These are phyloP conservation scores for Mormyrops boulengeri DNA, from an alignment of 2,797 vertebrate genomes.

Conservation along the genomic window DNA sequence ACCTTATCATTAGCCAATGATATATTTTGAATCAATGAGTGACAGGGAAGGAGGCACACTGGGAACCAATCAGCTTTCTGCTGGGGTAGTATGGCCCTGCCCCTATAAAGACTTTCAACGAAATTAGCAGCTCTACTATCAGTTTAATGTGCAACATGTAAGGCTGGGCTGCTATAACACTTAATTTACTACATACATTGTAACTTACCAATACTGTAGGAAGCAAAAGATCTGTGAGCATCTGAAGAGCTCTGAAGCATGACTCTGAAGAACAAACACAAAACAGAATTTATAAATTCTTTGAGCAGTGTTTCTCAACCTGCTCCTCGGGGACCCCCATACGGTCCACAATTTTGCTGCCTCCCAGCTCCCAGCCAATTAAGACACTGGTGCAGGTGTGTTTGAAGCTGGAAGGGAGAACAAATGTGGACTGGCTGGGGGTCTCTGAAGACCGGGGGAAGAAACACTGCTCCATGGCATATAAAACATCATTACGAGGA, in stretches of 20 bases:
- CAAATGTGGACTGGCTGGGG: background rate
- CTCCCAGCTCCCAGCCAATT: background rate
- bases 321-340: too few relatives aligned
- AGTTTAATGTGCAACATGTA: background rate
- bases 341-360: background rate
- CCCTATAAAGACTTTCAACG: background rate
- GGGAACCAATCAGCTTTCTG: background rate
- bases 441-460: background rate
- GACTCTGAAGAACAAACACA: background rate
- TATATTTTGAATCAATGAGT: background rate
- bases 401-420: background rate
- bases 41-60: background rate
- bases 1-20: background rate
- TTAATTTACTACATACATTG: background rate
- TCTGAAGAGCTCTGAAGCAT: background rate
- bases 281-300: background rate
- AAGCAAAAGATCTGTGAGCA: background rate
- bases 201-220: background rate
- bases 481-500: background rate
- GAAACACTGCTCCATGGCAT: background rate
- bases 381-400: background rate
- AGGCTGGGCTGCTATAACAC: background rate
- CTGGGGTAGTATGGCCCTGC: background rate
- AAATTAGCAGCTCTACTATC: background rate
- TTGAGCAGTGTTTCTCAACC: background rate